These are phyloP conservation scores for Papilio polytes DNA, from an alignment of 1,140 invertebrate genomes.

Conservation along the genomic window DNA sequence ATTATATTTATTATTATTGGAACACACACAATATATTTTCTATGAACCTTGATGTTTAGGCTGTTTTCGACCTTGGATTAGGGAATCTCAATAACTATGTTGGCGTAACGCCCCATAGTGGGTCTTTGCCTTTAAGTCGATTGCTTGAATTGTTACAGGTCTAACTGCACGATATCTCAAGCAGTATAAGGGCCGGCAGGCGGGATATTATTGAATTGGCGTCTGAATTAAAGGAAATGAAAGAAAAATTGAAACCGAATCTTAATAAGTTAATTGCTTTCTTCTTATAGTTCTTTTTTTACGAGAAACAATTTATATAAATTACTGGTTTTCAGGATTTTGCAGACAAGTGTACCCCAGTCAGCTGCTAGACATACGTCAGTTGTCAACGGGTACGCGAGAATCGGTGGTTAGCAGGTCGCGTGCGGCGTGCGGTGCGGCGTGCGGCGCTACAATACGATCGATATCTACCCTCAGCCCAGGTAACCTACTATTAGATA, in stretches of 20 bases:
- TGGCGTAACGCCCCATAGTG: too few relatives aligned
- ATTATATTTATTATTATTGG: background rate
- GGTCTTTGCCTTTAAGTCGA: too few relatives aligned
- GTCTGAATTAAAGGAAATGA: too few relatives aligned
- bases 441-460: slow-evolving; percentile 51
- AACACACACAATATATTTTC: background rate
- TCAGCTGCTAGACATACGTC: slow-evolving; percentile 72
- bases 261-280: background rate
- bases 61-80: too few relatives aligned
- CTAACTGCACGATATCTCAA: too few relatives aligned
- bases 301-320: background rate
- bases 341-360: slow-evolving; percentile 52
- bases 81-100: too few relatives aligned
- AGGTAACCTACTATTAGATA: background rate
- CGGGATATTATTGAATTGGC: background rate
- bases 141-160: too few relatives aligned
- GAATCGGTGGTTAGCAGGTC: slow-evolving; percentile 73
- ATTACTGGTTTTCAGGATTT: background rate
- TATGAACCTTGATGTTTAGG: background rate
- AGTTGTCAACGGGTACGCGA: slow-evolving; percentile 68
- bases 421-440: slow-evolving; percentile 56
- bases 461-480: slow-evolving; percentile 65
- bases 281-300: background rate
- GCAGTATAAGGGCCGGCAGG: too few relatives aligned
- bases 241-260: too few relatives aligned